phyloP scores from a whole-genome alignment of 2,113 vertebrate species.

The Cryptotis parvus region DNA sequence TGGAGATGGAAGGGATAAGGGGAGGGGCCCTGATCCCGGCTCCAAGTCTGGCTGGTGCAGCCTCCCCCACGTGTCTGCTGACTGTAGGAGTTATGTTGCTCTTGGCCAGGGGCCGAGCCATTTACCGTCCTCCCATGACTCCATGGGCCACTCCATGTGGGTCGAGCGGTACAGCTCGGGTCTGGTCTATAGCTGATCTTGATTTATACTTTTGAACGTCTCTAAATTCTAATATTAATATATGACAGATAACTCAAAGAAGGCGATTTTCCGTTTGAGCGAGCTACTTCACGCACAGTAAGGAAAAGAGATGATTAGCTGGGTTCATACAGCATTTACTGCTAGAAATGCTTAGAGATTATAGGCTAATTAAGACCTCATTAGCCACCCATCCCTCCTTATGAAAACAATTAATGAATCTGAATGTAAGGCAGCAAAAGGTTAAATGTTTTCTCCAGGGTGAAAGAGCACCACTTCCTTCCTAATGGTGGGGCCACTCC shows the following conservation, averaged over 20 bases:
- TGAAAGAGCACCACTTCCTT: not conserved
- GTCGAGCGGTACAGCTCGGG: too few species aligned
- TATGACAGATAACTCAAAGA: slow-evolving; percentile 69
- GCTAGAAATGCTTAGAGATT: slow-evolving; percentile 28
- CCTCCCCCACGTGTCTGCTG: too few species aligned
- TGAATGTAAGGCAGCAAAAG: slow-evolving; percentile 67
- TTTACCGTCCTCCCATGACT: too few species aligned
- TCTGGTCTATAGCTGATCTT: too few species aligned
- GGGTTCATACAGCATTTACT: slow-evolving; percentile 68
- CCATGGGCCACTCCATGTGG: too few species aligned
- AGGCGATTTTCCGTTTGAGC: slow-evolving; percentile 71
- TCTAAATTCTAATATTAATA: slow-evolving; percentile 62
- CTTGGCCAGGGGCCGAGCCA: too few species aligned
- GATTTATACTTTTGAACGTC: slow-evolving; percentile 40
- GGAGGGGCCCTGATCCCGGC: too few species aligned
- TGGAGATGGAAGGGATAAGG: too few species aligned
- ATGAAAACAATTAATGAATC: slow-evolving; percentile 24
- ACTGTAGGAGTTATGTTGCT: too few species aligned
- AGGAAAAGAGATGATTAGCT: slow-evolving; percentile 75
- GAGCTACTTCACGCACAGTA: slow-evolving; percentile 69
- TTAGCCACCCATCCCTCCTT: not conserved
- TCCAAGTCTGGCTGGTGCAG: too few species aligned
- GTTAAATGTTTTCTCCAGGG: not conserved
- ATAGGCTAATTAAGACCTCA: slow-evolving; percentile 1
- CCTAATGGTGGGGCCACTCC: not conserved